These are phyloP conservation scores for Caenorhabditis sp. DNA, from an alignment of 2,888 invertebrate species.

Conservation along the genomic window DNA sequence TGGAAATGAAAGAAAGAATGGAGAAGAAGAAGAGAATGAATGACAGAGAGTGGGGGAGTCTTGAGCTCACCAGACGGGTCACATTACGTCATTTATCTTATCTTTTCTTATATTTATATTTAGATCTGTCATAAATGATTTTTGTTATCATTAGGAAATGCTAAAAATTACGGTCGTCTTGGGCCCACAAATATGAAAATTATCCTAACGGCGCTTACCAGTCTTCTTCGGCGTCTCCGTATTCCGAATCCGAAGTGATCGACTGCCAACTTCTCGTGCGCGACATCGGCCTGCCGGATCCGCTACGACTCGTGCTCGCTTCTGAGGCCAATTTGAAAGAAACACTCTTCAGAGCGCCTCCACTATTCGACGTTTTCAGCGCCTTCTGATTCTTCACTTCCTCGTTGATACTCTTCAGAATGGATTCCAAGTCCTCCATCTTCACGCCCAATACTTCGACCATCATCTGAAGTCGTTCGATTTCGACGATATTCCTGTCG, in stretches of 20 bases:
- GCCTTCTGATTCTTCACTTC: conserved; percentile 16
- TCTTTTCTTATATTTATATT: background rate
- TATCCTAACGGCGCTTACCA: conserved; percentile 39
- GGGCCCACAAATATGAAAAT: too few relatives aligned
- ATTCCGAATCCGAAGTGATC: conserved; percentile 57
- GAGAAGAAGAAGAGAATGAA: background rate
- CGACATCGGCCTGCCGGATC: background rate
- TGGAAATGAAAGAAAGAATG: background rate
- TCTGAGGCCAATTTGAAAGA: conserved; percentile 37
- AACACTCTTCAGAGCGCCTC: conserved; percentile 38
- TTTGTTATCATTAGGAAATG: too few relatives aligned
- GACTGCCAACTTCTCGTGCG: conserved; percentile 29
- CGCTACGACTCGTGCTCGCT: conserved; percentile 1
- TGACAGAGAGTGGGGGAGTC: background rate
- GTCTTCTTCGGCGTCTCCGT: conserved; percentile 60
- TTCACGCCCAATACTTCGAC: conserved; percentile 32
- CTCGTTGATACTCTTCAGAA: background rate
- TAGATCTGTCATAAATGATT: background rate
- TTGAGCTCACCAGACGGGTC: conserved; percentile 18
- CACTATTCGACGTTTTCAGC: background rate
- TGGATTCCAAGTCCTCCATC: background rate
- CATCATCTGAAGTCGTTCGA: conserved; percentile 49
- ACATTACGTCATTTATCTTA: conserved; percentile 20
- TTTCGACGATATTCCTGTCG: conserved; percentile 25
- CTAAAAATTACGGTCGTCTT: too few relatives aligned